Conservation (phyloP, 2,113 vertebrate genomes). For the Okapia johnstoni region DNA sequence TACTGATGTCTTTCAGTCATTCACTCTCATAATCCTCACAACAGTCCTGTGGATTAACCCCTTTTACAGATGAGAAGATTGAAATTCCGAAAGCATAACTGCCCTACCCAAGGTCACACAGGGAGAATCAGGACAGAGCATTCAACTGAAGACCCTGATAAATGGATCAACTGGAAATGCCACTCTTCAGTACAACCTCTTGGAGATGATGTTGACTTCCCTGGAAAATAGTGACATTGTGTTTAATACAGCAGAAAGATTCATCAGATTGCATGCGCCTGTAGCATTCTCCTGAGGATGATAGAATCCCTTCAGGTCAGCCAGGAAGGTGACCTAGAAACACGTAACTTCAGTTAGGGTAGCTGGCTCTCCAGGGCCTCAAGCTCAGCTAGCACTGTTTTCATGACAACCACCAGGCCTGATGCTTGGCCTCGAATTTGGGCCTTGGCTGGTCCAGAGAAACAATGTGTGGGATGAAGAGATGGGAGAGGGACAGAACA, state of each 20-base stretch:
- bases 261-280: neutral
- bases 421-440: neutral
- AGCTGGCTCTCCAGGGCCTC: neutral
- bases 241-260: neutral
- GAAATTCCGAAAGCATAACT: neutral
- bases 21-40: neutral
- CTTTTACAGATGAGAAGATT: neutral
- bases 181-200: neutral
- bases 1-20: neutral
- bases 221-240: neutral
- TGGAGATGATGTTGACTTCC: neutral
- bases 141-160: neutral
- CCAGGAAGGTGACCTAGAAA: constrained; percentile 29
- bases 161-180: neutral
- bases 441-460: neutral
- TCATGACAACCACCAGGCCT: neutral
- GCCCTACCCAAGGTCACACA: neutral
- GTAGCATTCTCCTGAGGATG: neutral
- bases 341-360: neutral
- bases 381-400: neutral
- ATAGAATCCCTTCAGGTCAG: constrained; percentile 14
- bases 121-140: neutral
- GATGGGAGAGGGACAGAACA: neutral
- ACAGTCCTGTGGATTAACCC: neutral
- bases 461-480: neutral